These are phyloP conservation scores for Macrophya alboannulata DNA, from an alignment of 2,888 invertebrate genomes.

Conservation along the genomic window DNA sequence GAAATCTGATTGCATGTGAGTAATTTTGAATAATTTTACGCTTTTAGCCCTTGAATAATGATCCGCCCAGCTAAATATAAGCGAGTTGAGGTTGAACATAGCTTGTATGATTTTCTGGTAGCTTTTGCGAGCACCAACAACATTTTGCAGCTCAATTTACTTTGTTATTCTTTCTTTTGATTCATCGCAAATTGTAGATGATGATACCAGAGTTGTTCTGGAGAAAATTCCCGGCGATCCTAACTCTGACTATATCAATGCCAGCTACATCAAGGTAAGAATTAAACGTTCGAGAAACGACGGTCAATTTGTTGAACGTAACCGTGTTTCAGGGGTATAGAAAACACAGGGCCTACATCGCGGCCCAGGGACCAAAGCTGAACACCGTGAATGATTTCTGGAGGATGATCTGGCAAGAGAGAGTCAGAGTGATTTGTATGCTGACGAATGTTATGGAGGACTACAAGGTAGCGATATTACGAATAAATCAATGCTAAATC, in stretches of 20 bases:
- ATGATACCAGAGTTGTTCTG: slow-evolving; percentile 28
- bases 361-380: slow-evolving; percentile 77
- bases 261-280: slow-evolving; percentile 78
- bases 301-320: background rate
- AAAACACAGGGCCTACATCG: slow-evolving; percentile 73
- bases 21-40: slow-evolving; percentile 47
- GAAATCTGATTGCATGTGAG: slow-evolving; percentile 78
- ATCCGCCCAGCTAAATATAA: background rate
- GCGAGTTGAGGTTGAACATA: no score
- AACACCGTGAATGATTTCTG: slow-evolving; percentile 79
- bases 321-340: slow-evolving; percentile 68
- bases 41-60: background rate
- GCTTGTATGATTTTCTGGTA: no score
- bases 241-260: slow-evolving; percentile 72
- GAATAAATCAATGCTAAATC: background rate
- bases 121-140: background rate
- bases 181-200: background rate
- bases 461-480: slow-evolving; percentile 61
- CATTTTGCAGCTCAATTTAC: background rate
- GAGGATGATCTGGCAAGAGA: slow-evolving; percentile 81
- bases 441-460: slow-evolving; percentile 80
- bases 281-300: background rate
- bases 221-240: slow-evolving; percentile 77
- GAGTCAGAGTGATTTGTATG: slow-evolving; percentile 80
- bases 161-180: background rate